Evolutionary conservation across 2,113 vertebrate species (phyloP).

Genomic region (Anoura caudifer): DNA sequence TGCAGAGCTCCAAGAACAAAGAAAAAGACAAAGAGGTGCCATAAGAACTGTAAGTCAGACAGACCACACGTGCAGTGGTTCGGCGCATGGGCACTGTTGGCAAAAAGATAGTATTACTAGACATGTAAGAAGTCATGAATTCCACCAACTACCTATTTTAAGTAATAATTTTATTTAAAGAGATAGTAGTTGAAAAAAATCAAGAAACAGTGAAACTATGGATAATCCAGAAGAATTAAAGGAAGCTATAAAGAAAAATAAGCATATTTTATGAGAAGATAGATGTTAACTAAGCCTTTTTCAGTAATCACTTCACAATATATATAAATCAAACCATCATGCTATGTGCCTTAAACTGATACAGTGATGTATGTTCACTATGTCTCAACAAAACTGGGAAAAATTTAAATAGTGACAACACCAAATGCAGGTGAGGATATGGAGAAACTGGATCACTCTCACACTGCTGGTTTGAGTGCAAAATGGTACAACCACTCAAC

Average conservation of each 20-base stretch:
- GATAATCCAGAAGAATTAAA: not conserved
- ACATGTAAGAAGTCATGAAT: not conserved
- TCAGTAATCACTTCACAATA: not conserved
- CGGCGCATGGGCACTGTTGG: not conserved
- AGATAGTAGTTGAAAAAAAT: not conserved
- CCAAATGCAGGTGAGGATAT: too few species aligned
- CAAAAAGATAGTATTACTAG: not conserved
- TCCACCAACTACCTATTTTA: not conserved
- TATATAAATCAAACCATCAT: too few species aligned
- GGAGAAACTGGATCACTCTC: too few species aligned
- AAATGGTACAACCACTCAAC: not conserved
- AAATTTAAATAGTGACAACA: too few species aligned
- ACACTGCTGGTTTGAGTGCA: too few species aligned
- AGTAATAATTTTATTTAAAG: not conserved
- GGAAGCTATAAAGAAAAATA: not conserved
- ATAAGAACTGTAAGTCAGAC: not conserved
- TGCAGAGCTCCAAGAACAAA: not conserved
- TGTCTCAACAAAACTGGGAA: too few species aligned
- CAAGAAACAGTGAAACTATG: not conserved
- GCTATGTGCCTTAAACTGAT: not conserved
- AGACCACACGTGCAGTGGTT: not conserved
- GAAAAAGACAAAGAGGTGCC: not conserved
- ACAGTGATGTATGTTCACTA: too few species aligned
- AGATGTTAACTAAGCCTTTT: not conserved
- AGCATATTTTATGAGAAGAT: not conserved